phyloP scores from a whole-genome alignment of 2,888 invertebrate species.

The Meliscaeva auricollis region DNA sequence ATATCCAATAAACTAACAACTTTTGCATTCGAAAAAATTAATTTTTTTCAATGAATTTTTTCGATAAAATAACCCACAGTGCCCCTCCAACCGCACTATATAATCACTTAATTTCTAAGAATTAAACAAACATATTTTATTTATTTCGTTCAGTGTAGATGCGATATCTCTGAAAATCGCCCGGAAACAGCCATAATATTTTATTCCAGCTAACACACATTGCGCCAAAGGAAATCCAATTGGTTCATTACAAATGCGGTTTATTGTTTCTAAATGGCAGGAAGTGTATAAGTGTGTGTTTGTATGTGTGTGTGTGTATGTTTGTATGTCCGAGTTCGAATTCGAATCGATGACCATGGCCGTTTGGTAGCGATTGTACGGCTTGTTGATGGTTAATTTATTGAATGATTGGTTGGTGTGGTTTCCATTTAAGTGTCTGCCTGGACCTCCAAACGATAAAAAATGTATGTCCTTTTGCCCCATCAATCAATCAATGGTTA shows the following conservation, averaged over 20 bases:
- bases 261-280: slow-evolving; percentile 33
- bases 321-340: neutral
- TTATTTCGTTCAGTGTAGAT: neutral
- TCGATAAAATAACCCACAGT: too few species aligned
- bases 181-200: neutral
- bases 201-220: slow-evolving; percentile 27
- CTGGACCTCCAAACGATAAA: neutral
- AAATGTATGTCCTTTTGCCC: slow-evolving; percentile 4
- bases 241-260: slow-evolving; percentile 71
- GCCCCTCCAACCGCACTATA: too few species aligned
- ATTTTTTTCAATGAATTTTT: too few species aligned
- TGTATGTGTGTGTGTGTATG: neutral
- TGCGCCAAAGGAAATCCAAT: slow-evolving; percentile 62
- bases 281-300: neutral
- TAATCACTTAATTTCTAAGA: too few species aligned
- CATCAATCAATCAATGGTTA: slow-evolving; percentile 5
- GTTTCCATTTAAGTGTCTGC: neutral
- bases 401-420: slow-evolving; percentile 38
- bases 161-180: neutral
- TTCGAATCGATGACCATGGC: neutral
- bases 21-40: too few species aligned
- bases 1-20: too few species aligned
- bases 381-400: slow-evolving; percentile 72
- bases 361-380: slow-evolving; percentile 34
- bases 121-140: too few species aligned